These are phyloP conservation scores for Tipula lateralis DNA, from an alignment of 2,888 invertebrate genomes.

Conservation along the genomic window DNA sequence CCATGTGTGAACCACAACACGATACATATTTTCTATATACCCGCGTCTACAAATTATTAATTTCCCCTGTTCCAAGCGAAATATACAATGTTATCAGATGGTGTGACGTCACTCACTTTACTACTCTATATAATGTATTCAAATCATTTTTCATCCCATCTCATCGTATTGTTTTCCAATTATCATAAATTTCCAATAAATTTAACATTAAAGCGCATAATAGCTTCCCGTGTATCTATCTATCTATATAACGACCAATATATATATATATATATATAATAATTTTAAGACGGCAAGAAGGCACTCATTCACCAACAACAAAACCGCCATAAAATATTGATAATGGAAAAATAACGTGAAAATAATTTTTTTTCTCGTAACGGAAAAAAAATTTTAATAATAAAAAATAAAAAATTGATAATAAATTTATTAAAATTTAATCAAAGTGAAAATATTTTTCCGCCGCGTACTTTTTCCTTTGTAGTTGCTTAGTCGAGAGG, in stretches of 20 bases:
- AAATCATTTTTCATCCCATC: neutral
- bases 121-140: neutral
- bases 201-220: neutral
- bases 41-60: neutral
- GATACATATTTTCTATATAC: too few relatives aligned
- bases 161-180: slow-evolving; percentile 9
- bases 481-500: neutral
- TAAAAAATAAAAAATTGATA: neutral
- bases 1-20: neutral
- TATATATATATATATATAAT: neutral
- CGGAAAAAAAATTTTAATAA: slow-evolving; percentile 9
- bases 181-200: slow-evolving; percentile 19
- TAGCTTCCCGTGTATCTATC: neutral
- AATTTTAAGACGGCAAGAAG: slow-evolving; percentile 16
- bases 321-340: slow-evolving; percentile 19
- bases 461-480: neutral
- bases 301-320: slow-evolving; percentile 3
- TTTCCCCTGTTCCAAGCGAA: neutral
- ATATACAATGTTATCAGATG: neutral
- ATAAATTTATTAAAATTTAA: slow-evolving; percentile 24
- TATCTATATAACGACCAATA: neutral
- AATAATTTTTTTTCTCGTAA: neutral
- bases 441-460: slow-evolving; percentile 24
- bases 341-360: slow-evolving; percentile 11
- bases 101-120: neutral